These are phyloP conservation scores for Sogatella furcifera DNA, from an alignment of 1,140 invertebrate species.

Conservation along the genomic window DNA sequence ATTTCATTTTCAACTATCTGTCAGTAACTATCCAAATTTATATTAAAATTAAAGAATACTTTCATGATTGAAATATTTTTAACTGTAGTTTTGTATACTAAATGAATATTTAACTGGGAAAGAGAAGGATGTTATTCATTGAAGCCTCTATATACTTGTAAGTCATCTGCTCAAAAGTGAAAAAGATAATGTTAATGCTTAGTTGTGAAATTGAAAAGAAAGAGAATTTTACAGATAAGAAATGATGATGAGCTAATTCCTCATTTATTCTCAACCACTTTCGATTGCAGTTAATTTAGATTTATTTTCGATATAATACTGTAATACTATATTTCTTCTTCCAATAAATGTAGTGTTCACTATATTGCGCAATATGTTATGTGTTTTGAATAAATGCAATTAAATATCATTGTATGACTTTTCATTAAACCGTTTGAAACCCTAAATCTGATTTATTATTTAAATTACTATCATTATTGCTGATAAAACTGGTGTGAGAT, in stretches of 20 bases:
- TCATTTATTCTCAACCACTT: background rate
- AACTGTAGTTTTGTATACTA: no score
- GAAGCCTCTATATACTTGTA: no score
- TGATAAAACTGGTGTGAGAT: no score
- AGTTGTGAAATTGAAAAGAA: background rate
- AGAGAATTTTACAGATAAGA: background rate
- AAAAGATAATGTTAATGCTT: background rate
- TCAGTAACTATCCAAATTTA: no score
- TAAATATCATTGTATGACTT: background rate
- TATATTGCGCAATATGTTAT: constrained; percentile 1
- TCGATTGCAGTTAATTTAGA: background rate
- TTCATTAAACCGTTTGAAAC: no score
- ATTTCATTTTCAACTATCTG: no score
- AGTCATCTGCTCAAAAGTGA: background rate
- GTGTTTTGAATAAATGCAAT: constrained; percentile 1
- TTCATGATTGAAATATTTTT: no score
- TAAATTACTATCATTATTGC: no score
- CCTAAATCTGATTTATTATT: no score
- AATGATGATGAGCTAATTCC: background rate
- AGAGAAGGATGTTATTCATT: no score
- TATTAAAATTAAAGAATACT: no score
- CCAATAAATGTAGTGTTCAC: constrained; percentile 3
- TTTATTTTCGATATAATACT: background rate
- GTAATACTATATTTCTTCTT: background rate
- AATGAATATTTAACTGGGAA: no score